phyloP scores from a whole-genome alignment of 1,140 invertebrate species.

The Aphelenchoides besseyi region DNA sequence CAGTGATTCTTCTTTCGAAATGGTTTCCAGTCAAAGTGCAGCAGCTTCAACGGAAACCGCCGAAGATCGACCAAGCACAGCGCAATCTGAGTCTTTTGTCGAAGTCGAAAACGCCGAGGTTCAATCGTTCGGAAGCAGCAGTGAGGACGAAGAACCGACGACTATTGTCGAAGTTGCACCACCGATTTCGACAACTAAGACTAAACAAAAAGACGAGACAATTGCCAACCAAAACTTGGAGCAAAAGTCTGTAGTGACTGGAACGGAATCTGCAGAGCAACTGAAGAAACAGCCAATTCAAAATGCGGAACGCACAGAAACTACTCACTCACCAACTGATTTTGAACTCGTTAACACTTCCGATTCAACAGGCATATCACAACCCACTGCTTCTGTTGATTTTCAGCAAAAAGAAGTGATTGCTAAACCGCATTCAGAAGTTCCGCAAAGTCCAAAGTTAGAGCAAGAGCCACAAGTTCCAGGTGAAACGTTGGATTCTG shows the following conservation, averaged over 20 bases:
- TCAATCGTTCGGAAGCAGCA: neutral
- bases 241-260: no score
- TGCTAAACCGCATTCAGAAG: neutral
- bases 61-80: neutral
- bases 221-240: no score
- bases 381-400: neutral
- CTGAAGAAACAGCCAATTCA: neutral
- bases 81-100: neutral
- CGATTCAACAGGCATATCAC: neutral
- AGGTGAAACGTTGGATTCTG: neutral
- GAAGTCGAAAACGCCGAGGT: neutral
- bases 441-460: neutral
- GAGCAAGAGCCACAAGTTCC: neutral
- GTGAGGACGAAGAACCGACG: neutral
- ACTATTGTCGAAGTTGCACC: constrained; percentile 2
- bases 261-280: neutral
- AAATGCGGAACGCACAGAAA: neutral
- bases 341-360: neutral
- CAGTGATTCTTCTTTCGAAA: constrained; percentile 7
- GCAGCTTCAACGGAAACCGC: neutral
- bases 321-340: neutral
- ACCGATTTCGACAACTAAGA: neutral
- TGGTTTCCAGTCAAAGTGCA: neutral
- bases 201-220: neutral
- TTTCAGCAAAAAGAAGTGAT: neutral